Percentiles rank a stretch among this genome's conserved stretches.
phyloP scores from a whole-genome alignment of 2,888 invertebrate species.

The Drosophila suboccidentalis region DNA sequence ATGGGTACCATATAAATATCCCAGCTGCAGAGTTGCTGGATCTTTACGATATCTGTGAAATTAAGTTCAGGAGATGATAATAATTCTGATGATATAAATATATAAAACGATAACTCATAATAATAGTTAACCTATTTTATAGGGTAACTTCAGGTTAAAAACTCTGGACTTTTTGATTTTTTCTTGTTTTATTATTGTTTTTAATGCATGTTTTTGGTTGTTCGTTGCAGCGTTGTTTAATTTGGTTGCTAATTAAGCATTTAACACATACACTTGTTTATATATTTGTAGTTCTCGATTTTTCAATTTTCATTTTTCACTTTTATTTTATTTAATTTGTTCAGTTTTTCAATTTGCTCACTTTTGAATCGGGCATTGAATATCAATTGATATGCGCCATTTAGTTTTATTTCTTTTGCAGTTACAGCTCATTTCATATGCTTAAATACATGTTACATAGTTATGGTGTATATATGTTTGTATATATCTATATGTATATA shows the following conservation, averaged over 20 bases:
- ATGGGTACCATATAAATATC: no score
- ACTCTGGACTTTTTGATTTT: not conserved
- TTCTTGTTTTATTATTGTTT: conserved; percentile 27
- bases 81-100: no score
- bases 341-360: conserved; percentile 15
- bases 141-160: conserved; percentile 18
- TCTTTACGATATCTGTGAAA: no score
- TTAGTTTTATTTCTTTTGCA: conserved; percentile 42
- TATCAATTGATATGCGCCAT: conserved; percentile 26
- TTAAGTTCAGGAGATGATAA: no score
- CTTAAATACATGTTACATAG: conserved; percentile 77
- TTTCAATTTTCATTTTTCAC: conserved; percentile 19
- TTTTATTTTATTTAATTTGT: conserved; percentile 5
- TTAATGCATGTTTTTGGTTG: conserved; percentile 42
- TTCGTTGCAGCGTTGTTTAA: conserved; percentile 55
- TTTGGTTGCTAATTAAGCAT: conserved; percentile 70
- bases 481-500: conserved; percentile 37
- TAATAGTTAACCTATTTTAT: not conserved
- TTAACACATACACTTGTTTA: conserved; percentile 53
- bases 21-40: no score
- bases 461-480: conserved; percentile 56
- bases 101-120: no score
- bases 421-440: conserved; percentile 73
- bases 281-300: conserved; percentile 37
- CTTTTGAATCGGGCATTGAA: conserved; percentile 7